Conservation (phyloP, 2,113 vertebrate species). For the Bettongia penicillata region DNA sequence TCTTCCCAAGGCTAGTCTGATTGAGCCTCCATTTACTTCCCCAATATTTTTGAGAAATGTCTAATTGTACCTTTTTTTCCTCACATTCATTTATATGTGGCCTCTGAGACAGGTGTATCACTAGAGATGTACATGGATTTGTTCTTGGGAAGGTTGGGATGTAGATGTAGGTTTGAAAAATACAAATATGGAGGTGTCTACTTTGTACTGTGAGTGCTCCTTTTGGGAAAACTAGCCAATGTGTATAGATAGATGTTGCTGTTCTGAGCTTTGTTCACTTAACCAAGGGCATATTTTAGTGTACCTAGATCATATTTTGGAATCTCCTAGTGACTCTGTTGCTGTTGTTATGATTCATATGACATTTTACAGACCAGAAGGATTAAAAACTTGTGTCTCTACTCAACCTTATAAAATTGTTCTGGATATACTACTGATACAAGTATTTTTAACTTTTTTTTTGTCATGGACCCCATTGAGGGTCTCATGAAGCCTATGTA, state of each 20-base stretch:
- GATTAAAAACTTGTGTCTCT: background rate
- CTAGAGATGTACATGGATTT: background rate
- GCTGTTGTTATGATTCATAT: background rate
- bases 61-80: fast-evolving
- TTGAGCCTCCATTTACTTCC: background rate
- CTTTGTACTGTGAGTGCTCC: background rate
- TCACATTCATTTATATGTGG: background rate
- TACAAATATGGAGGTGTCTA: background rate
- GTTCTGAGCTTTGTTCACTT: background rate
- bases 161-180: background rate
- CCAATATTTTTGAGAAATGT: fast-evolving
- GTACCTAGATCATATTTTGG: background rate
- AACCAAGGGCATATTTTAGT: background rate
- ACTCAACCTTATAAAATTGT: background rate
- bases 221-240: background rate
- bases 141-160: background rate
- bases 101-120: fast-evolving
- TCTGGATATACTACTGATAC: background rate
- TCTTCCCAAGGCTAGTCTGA: background rate
- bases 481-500: background rate
- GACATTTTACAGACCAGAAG: background rate
- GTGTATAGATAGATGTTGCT: background rate
- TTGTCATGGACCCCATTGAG: background rate
- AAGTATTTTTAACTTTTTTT: background rate
- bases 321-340: background rate